Conservation (phyloP, 2,888 invertebrate species). For the Ptilodon capucinus region DNA sequence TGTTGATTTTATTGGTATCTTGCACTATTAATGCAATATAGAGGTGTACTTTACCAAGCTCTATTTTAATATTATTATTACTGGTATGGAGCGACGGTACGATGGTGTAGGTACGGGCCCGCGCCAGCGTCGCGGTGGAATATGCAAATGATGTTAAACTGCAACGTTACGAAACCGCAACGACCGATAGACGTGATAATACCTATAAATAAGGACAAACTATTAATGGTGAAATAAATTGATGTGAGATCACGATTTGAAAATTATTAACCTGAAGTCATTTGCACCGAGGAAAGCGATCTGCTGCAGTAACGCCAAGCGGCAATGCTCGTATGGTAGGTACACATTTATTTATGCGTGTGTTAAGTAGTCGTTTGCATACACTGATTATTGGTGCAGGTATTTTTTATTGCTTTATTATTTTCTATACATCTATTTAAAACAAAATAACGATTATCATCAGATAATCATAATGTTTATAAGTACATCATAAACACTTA, state of each 20-base stretch:
- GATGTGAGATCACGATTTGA: slow-evolving; percentile 75
- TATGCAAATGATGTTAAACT: slow-evolving; percentile 75
- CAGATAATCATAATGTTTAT: no score
- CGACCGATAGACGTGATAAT: slow-evolving; percentile 71
- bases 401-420: no score
- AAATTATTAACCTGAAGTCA: slow-evolving; percentile 63
- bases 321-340: neutral
- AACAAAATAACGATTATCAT: no score
- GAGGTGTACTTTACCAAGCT: neutral
- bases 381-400: no score
- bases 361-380: no score
- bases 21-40: neutral
- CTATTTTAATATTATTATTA: slow-evolving; percentile 44
- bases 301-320: slow-evolving; percentile 13
- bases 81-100: no score
- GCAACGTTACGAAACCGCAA: slow-evolving; percentile 66
- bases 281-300: slow-evolving; percentile 59
- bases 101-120: slow-evolving; percentile 32
- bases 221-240: slow-evolving; percentile 73
- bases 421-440: no score
- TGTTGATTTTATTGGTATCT: no score
- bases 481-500: no score
- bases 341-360: neutral
- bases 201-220: slow-evolving; percentile 76
- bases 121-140: slow-evolving; percentile 60